Evolutionary conservation across 2,888 invertebrate species (phyloP).

Genomic region (Crioceris asparagi): DNA sequence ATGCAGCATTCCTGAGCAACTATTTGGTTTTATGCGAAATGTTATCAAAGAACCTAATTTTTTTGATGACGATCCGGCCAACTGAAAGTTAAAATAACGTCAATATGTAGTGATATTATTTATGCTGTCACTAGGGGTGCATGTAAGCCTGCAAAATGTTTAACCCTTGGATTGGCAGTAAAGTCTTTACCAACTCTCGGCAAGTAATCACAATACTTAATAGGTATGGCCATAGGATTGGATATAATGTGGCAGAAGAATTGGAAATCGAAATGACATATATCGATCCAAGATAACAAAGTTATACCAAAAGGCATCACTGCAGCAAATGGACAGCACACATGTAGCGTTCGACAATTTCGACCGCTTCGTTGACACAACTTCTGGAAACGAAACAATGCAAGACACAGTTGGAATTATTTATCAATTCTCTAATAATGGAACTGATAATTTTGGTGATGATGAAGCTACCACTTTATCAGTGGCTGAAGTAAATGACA

Average conservation of each 20-base stretch:
- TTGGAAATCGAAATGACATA: conserved; percentile 25
- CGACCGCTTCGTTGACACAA: no score
- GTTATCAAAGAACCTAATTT: conserved; percentile 8
- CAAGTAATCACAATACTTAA: conserved; percentile 24
- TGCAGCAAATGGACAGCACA: conserved; percentile 17
- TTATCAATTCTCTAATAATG: conserved; percentile 15
- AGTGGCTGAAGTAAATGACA: conserved; percentile 5
- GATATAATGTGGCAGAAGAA: conserved; percentile 26
- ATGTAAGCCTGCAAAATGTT: no score
- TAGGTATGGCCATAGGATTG: conserved; percentile 25
- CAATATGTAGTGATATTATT: conserved; percentile 20
- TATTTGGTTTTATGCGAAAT: conserved; percentile 11
- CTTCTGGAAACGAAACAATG: conserved; percentile 23
- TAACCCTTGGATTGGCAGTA: no score
- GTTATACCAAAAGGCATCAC: conserved; percentile 24
- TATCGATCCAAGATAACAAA: conserved; percentile 11
- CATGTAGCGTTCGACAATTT: conserved; percentile 28
- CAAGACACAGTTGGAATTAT: conserved; percentile 20
- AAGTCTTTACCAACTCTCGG: conserved; percentile 23
- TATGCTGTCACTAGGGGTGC: no score
- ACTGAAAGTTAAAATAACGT: conserved; percentile 5
- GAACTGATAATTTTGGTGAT: conserved; percentile 14
- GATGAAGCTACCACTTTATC: conserved; percentile 9
- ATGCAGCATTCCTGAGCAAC: no score
- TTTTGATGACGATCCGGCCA: conserved; percentile 1